Evolutionary conservation across 2,888 invertebrate genomes (phyloP), one percentile per base, ranked within the genome.

Genomic region (Chrysomela aeneicollis): DNA sequence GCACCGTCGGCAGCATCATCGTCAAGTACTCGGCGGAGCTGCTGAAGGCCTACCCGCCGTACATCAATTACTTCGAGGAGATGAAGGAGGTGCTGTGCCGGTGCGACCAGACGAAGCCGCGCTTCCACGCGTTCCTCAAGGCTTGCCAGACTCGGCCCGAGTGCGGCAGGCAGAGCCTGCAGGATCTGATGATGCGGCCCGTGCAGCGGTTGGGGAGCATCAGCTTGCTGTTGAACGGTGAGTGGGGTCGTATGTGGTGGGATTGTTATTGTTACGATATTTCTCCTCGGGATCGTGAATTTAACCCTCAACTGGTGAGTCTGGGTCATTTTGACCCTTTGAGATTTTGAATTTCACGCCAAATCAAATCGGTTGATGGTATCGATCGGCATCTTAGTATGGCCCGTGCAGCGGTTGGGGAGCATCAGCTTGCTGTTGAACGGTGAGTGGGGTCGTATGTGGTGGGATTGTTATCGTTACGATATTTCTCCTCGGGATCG

Each of bases 41-140:
- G 80, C 88, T 93, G 73, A 96, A 94, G 84, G 94, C 96, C 0
- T 99, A 99, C 85, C 98, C 98, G 68, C 96, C 97, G 18, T 99
- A 97, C 85, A 93, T 99, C 61, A 99, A 99, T 85, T 98, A 94
- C 85, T 98, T 97, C 83, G 98, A 98, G 83, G 94, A 95, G 82
- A 95, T 96, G 84, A 97, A 97, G 84, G 95, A 96, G 79, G 93
- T 94, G 86, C 88, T 99, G 79, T 87, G 89, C 77, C 89, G 91
- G 79, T 97, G 97, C 86, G 97, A 97, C 86, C 89, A 89, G 81
- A 92, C 90, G 78, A 96, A 97, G 84, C 96, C 97, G 46, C 88
- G 97, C 81, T 99, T 99, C 87, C 97, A 98, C 86, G 98, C 98
- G 78, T 98, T 98, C 86, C 88, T 98, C 71, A 98, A 97, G 87